These are phyloP conservation scores for Naso thynnoides DNA, from an alignment of 2,797 vertebrate species.

Conservation along the genomic window DNA sequence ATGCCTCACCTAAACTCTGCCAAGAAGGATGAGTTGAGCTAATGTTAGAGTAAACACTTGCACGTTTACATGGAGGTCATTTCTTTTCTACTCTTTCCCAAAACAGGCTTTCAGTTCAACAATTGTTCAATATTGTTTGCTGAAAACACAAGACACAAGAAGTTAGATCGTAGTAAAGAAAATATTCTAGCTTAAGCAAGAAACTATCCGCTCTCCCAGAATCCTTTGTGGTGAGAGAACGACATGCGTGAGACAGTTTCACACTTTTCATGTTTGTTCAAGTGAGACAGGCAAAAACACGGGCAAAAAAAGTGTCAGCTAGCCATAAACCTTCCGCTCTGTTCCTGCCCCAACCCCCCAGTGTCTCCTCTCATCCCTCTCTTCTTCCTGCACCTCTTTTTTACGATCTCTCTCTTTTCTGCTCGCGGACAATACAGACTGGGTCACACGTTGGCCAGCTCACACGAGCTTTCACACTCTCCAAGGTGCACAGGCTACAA, in stretches of 20 bases:
- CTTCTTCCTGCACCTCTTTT: slow-evolving; percentile 80
- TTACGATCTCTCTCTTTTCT: slow-evolving; percentile 76
- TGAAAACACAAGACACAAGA: slow-evolving; percentile 30
- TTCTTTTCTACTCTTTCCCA: slow-evolving; percentile 38
- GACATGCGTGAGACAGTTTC: slow-evolving; percentile 26
- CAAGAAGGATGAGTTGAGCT: slow-evolving; percentile 83
- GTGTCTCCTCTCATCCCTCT: slow-evolving; percentile 67
- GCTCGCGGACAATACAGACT: slow-evolving; percentile 74
- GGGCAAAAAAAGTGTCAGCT: slow-evolving; percentile 60
- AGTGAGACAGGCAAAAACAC: slow-evolving; percentile 59
- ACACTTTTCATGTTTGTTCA: slow-evolving; percentile 64
- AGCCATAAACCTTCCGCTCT: slow-evolving; percentile 70
- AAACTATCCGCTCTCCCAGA: neutral
- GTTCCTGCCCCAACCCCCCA: slow-evolving; percentile 73
- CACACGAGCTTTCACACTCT: slow-evolving; percentile 59
- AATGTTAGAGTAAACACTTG: slow-evolving; percentile 70
- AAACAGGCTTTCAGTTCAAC: slow-evolving; percentile 46
- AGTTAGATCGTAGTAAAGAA: slow-evolving; percentile 9
- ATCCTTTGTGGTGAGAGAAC: slow-evolving; percentile 30
- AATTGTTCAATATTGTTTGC: slow-evolving; percentile 20
- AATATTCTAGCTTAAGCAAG: slow-evolving; percentile 14
- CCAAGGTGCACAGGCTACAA: slow-evolving; percentile 21
- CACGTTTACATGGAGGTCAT: slow-evolving; percentile 61
- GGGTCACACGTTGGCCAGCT: slow-evolving; percentile 65
- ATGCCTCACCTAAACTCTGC: slow-evolving; percentile 75